These are phyloP conservation scores for Dyspetes luteomarginatus DNA, from an alignment of 2,888 invertebrate genomes.

Conservation along the genomic window DNA sequence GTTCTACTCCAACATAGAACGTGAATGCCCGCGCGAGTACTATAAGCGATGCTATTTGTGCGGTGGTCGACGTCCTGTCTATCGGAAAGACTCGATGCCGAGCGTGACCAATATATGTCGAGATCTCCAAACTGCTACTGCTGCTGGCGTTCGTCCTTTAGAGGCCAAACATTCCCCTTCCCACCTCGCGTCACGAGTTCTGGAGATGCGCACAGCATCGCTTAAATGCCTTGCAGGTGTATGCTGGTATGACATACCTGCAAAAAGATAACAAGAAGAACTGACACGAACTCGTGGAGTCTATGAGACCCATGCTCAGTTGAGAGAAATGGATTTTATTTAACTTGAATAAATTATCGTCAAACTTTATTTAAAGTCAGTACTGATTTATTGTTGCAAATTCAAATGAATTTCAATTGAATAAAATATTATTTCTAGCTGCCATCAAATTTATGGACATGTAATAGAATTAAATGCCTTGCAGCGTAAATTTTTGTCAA, in stretches of 20 bases:
- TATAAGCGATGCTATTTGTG: not conserved
- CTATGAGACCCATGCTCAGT: not conserved
- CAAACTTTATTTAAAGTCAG: no score
- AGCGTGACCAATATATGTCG: slow-evolving; percentile 40
- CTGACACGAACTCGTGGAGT: not conserved
- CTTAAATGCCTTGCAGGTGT: not conserved
- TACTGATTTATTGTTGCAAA: no score
- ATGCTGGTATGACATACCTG: not conserved
- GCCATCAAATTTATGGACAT: no score
- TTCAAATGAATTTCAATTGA: no score
- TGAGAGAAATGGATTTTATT: not conserved
- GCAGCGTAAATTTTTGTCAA: no score
- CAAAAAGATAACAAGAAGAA: not conserved
- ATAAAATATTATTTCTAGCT: no score
- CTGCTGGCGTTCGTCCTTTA: slow-evolving; percentile 68
- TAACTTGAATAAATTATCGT: not conserved
- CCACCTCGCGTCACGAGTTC: not conserved
- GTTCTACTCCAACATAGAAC: slow-evolving; percentile 15
- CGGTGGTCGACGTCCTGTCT: slow-evolving; percentile 3
- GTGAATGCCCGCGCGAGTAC: not conserved
- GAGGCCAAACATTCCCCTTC: slow-evolving; percentile 66
- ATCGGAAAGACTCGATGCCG: slow-evolving; percentile 5
- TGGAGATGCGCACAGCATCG: not conserved
- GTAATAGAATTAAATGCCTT: no score
- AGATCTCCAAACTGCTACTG: not conserved